Percentiles rank a stretch among this genome's conserved stretches.
Evolutionary conservation across 2,113 vertebrate species (phyloP).

Genomic region (Platysternon megacephalum): DNA sequence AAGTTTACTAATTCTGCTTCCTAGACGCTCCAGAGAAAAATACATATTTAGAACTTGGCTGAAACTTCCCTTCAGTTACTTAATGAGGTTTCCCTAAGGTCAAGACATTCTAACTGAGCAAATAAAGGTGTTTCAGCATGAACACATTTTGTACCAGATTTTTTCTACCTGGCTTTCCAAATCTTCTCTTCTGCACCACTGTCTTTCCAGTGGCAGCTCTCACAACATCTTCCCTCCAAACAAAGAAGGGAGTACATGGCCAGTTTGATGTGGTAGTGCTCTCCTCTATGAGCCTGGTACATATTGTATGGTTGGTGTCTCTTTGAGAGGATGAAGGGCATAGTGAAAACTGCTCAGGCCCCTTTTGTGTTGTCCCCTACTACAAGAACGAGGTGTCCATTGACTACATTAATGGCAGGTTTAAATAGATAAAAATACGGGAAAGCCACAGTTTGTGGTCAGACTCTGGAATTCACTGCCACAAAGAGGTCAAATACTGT

Average conservation of each 20-base stretch:
- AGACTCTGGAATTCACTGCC: fast-evolving
- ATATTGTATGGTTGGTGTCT: neutral
- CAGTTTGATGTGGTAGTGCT: fast-evolving
- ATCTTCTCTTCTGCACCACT: neutral
- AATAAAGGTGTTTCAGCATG: slow-evolving; percentile 4
- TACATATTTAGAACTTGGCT: slow-evolving; percentile 62
- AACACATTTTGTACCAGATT: neutral
- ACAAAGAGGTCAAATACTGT: neutral
- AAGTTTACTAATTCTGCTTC: slow-evolving; percentile 71
- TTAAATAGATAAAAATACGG: neutral
- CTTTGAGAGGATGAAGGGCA: neutral
- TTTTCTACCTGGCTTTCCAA: neutral
- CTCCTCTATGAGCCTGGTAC: neutral
- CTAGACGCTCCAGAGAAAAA: slow-evolving; percentile 66
- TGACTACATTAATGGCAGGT: neutral
- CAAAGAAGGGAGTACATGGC: neutral
- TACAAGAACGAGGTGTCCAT: neutral
- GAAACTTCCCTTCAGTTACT: slow-evolving; percentile 55
- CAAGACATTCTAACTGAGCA: slow-evolving; percentile 36
- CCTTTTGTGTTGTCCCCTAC: neutral
- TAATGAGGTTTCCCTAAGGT: neutral
- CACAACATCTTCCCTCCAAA: neutral
- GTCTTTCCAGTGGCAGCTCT: neutral
- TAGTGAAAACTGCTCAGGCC: neutral
- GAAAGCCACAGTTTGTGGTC: neutral